A percentile compares a stretch with the other conserved stretches of the same genome.
phyloP scores from a whole-genome alignment of 2,113 vertebrate species.

The Lepisosteus oculatus region DNA sequence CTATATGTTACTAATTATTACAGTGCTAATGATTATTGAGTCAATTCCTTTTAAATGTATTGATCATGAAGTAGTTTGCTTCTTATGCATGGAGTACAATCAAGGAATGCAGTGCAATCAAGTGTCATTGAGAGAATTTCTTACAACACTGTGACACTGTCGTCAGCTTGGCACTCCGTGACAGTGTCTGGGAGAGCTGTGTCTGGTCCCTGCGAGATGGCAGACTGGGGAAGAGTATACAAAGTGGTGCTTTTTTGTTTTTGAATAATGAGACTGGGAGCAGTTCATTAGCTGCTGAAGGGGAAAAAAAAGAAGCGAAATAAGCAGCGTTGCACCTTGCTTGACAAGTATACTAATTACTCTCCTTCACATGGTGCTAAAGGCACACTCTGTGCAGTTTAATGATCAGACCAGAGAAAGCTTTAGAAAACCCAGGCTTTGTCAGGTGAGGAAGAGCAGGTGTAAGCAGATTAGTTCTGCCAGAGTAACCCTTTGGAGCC shows the following conservation, averaged over 20 bases:
- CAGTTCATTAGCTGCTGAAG: conserved; percentile 81
- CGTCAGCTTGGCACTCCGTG: conserved; percentile 48
- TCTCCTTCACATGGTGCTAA: conserved; percentile 86
- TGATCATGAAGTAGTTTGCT: background rate
- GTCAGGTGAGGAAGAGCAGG: conserved; percentile 91
- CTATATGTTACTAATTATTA: no score
- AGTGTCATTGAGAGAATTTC: background rate
- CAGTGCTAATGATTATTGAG: no score
- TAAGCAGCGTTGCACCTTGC: conserved; percentile 88
- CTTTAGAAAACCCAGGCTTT: conserved; percentile 74
- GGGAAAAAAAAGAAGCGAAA: conserved; percentile 69
- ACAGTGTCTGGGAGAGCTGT: conserved; percentile 66
- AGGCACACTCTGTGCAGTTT: conserved; percentile 85
- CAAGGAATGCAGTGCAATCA: background rate
- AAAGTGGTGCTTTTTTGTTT: conserved; percentile 81
- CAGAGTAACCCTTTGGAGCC: conserved; percentile 95
- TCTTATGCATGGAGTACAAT: background rate
- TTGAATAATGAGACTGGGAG: conserved; percentile 83
- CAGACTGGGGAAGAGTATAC: conserved; percentile 72
- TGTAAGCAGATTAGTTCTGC: conserved; percentile 98
- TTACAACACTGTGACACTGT: background rate
- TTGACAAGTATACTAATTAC: conserved; percentile 99
- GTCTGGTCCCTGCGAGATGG: conserved; percentile 68
- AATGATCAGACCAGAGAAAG: conserved; percentile 84
- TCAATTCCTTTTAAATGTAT: no score